phyloP scores from a whole-genome alignment of 1,140 invertebrate genomes.

The Cepaea nemoralis region DNA sequence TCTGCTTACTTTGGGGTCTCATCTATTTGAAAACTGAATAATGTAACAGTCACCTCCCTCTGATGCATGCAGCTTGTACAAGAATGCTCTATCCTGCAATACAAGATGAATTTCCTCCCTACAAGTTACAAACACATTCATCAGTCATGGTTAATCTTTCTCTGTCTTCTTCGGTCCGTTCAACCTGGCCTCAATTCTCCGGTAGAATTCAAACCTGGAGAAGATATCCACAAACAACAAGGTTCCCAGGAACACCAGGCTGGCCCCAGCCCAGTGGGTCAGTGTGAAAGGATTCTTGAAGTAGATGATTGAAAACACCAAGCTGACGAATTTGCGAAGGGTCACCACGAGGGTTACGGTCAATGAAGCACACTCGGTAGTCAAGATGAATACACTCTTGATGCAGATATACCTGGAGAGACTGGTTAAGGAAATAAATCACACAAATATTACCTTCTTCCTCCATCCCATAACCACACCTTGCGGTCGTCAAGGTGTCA shows the following conservation, averaged over 20 bases:
- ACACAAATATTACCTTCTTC: too few species aligned
- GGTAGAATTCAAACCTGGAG: constrained; percentile 18
- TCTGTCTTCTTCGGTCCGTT: background rate
- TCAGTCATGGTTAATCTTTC: constrained; percentile 11
- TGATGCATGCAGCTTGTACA: too few species aligned
- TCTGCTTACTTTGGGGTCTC: too few species aligned
- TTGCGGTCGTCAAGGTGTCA: too few species aligned
- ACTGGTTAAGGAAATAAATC: constrained; percentile 50
- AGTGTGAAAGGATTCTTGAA: constrained; percentile 95
- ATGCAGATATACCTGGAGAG: constrained; percentile 86
- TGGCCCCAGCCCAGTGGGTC: constrained; percentile 92
- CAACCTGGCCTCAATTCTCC: constrained; percentile 77
- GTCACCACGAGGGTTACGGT: constrained; percentile 97
- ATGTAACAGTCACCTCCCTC: too few species aligned
- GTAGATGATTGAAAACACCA: constrained; percentile 95
- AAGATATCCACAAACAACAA: constrained; percentile 83
- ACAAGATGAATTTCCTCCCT: too few species aligned
- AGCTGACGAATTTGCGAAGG: constrained; percentile 92
- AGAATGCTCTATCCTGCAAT: too few species aligned
- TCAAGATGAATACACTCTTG: constrained; percentile 92
- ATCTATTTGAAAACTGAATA: too few species aligned
- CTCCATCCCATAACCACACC: too few species aligned
- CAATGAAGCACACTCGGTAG: constrained; percentile 92
- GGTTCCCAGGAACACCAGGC: constrained; percentile 92
- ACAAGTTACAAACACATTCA: background rate